These are phyloP conservation scores for Ambastaia sidthimunki DNA, from an alignment of 2,797 vertebrate species.

Conservation along the genomic window DNA sequence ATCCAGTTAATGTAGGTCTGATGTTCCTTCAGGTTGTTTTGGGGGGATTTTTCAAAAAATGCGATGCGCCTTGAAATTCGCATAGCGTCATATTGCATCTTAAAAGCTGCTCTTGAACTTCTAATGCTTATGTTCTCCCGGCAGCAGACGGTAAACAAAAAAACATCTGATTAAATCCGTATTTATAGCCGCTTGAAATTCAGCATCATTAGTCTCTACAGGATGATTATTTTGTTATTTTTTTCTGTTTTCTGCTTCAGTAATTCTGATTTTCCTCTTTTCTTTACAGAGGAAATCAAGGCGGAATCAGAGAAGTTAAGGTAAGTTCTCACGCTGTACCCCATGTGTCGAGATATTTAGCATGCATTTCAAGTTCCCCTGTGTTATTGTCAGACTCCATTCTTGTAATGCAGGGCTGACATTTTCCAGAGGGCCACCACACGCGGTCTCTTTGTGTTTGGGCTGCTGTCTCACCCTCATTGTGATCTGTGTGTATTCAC, in stretches of 20 bases:
- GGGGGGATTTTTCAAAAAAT: background rate
- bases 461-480: slow-evolving; percentile 1
- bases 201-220: background rate
- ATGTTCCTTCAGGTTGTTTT: background rate
- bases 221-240: background rate
- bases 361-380: background rate
- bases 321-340: slow-evolving; percentile 68
- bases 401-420: slow-evolving; percentile 20
- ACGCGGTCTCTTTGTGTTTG: slow-evolving; percentile 27
- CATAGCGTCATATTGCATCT: background rate
- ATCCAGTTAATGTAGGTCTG: background rate
- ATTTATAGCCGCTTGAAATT: slow-evolving; percentile 1
- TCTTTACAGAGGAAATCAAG: slow-evolving; percentile 87
- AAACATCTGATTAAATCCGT: slow-evolving; percentile 12
- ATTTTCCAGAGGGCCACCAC: slow-evolving; percentile 43
- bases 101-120: background rate
- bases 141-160: slow-evolving; percentile 1
- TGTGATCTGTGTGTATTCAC: slow-evolving; percentile 28
- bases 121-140: slow-evolving; percentile 1
- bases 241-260: background rate
- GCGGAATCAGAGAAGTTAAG: slow-evolving; percentile 86
- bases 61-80: background rate
- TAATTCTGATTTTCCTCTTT: slow-evolving; percentile 20
- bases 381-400: slow-evolving; percentile 6
- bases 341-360: background rate